phyloP scores from a whole-genome alignment of 1,140 invertebrate genomes.

The Augochlora pura region DNA sequence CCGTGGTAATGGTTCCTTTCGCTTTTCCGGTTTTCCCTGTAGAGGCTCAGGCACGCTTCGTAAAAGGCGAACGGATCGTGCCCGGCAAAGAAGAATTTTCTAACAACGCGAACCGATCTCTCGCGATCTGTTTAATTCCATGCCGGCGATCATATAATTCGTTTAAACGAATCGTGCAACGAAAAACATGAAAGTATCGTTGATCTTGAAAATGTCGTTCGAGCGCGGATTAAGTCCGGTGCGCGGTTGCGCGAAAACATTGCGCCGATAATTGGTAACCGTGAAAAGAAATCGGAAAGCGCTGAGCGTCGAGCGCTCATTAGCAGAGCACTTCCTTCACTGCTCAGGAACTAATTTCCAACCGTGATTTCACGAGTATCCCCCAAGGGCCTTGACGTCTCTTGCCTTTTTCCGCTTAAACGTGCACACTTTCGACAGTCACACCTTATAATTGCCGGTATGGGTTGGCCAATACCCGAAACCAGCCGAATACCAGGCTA shows the following conservation, averaged over 20 bases:
- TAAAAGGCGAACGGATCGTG: constrained; percentile 32
- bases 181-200: background rate
- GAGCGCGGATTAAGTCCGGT: background rate
- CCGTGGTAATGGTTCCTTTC: constrained; percentile 48
- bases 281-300: background rate
- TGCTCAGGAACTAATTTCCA: constrained; percentile 10
- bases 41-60: constrained; percentile 14
- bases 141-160: background rate
- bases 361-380: background rate
- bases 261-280: background rate
- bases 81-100: constrained; percentile 17
- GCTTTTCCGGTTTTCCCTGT: constrained; percentile 56
- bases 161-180: background rate
- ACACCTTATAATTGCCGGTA: constrained; percentile 48
- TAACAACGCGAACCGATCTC: constrained; percentile 7
- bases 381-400: background rate
- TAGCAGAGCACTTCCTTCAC: background rate
- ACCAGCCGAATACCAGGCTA: constrained; percentile 50
- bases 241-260: background rate
- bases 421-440: constrained; percentile 52
- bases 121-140: background rate
- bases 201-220: background rate
- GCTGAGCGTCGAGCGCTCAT: background rate
- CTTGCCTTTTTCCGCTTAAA: constrained; percentile 23
- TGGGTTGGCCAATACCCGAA: constrained; percentile 31